phyloP scores from a whole-genome alignment of 2,113 vertebrate genomes.

The Reinhardtius hippoglossoides region DNA sequence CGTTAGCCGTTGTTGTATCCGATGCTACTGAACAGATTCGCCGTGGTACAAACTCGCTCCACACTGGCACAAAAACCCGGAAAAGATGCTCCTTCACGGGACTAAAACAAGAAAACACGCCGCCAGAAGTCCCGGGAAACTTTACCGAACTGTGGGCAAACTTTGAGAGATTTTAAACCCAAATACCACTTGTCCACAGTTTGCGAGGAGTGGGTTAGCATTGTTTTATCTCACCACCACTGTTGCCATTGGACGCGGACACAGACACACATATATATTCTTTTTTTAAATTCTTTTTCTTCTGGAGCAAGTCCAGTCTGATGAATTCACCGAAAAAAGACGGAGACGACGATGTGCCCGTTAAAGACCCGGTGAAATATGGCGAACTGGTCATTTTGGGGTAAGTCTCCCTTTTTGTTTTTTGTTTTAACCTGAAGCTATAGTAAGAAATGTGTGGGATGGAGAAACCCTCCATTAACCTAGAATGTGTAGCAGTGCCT shows the following conservation, averaged over 20 bases:
- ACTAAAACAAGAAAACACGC: slow-evolving; percentile 64
- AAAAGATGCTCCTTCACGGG: slow-evolving; percentile 73
- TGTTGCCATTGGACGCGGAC: slow-evolving; percentile 52
- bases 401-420: slow-evolving; percentile 80
- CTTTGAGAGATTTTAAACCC: slow-evolving; percentile 51
- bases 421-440: not conserved
- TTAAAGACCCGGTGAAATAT: slow-evolving; percentile 95
- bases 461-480: slow-evolving; percentile 15
- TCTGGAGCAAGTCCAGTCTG: slow-evolving; percentile 77
- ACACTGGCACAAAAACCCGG: slow-evolving; percentile 41
- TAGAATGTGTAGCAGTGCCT: slow-evolving; percentile 13
- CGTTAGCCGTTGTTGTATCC: slow-evolving; percentile 78
- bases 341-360: slow-evolving; percentile 89
- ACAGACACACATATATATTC: not conserved
- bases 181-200: slow-evolving; percentile 57
- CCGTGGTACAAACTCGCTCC: slow-evolving; percentile 65
- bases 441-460: slow-evolving; percentile 18
- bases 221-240: slow-evolving; percentile 68
- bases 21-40: slow-evolving; percentile 74
- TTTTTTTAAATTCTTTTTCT: slow-evolving; percentile 31
- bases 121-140: slow-evolving; percentile 62
- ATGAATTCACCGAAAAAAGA: slow-evolving; percentile 95
- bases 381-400: slow-evolving; percentile 94
- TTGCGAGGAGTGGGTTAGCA: slow-evolving; percentile 65
- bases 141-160: slow-evolving; percentile 69